Conservation (phyloP, 2,888 invertebrate species). For the Drosophila pseudotalamancana region DNA sequence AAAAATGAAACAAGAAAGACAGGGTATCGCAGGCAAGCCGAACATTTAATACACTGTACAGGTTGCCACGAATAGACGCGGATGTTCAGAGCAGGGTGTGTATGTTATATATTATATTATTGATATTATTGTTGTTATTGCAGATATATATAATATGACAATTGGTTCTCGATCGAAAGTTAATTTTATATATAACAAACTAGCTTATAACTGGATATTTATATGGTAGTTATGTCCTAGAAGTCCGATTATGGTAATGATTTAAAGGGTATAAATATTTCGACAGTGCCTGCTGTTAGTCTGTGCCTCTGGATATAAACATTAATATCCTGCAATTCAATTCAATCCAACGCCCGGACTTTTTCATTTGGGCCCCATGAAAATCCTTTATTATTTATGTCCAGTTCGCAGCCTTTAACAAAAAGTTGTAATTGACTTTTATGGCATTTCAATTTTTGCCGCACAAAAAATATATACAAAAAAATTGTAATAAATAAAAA, state of each 20-base stretch:
- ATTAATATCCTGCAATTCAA: conserved; percentile 51
- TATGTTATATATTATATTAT: no score
- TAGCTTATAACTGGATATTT: no score
- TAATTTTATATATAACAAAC: no score
- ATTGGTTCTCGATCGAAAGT: no score
- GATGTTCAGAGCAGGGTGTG: no score
- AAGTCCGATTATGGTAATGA: no score
- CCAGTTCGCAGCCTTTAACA: conserved; percentile 34
- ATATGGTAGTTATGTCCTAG: no score
- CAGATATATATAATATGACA: no score
- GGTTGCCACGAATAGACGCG: no score
- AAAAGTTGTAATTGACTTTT: conserved; percentile 68
- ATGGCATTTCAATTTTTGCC: conserved; percentile 57
- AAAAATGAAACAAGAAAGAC: neutral
- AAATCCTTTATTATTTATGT: conserved; percentile 66
- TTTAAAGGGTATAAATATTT: neutral
- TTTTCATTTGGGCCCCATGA: conserved; percentile 50
- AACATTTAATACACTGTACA: no score
- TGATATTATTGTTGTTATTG: no score
- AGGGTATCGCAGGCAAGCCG: no score
- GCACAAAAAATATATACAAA: neutral
- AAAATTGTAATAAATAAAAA: conserved; percentile 55
- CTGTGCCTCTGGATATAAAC: conserved; percentile 26
- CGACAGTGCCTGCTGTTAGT: conserved; percentile 3
- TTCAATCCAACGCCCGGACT: conserved; percentile 35